Conservation (phyloP, 2,888 invertebrate species). For the Ashinkailepas kermadecensis region DNA sequence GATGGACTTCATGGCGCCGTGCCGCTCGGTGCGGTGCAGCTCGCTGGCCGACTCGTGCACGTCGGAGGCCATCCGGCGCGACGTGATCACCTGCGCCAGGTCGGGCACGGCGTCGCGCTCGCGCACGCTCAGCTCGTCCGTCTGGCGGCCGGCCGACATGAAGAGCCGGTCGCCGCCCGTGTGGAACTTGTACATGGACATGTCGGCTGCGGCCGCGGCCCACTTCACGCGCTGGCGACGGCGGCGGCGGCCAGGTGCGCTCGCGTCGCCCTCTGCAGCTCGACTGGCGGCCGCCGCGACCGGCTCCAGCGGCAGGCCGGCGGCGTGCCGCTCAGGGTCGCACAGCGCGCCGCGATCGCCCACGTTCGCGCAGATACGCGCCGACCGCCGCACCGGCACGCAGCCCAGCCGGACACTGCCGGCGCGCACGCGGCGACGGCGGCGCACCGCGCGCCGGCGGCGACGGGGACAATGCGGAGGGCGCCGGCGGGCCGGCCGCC, state of each 20-base stretch:
- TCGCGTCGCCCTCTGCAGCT: too few species aligned
- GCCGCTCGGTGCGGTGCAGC: conserved; percentile 32
- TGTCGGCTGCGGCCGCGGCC: not conserved
- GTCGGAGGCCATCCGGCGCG: conserved; percentile 34
- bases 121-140: not conserved
- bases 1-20: conserved; percentile 33
- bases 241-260: too few species aligned
- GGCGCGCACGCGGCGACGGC: not conserved
- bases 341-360: not conserved
- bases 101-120: not conserved
- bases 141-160: conserved; percentile 1
- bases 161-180: conserved; percentile 22
- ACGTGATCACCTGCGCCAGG: conserved; percentile 33
- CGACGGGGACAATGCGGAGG: not conserved
- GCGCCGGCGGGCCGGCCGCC: not conserved
- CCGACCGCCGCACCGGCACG: too few species aligned
- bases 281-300: not conserved
- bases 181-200: conserved; percentile 24
- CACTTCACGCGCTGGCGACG: too few species aligned
- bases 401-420: not conserved
- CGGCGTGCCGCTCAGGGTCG: not conserved
- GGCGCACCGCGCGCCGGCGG: not conserved
- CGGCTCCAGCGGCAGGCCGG: not conserved
- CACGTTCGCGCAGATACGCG: not conserved
- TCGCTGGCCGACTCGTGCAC: conserved; percentile 33